Percentiles rank a stretch among this genome's conserved stretches.
Evolutionary conservation across 2,797 vertebrate genomes (phyloP).

Genomic region (Sebastes iracundus): DNA sequence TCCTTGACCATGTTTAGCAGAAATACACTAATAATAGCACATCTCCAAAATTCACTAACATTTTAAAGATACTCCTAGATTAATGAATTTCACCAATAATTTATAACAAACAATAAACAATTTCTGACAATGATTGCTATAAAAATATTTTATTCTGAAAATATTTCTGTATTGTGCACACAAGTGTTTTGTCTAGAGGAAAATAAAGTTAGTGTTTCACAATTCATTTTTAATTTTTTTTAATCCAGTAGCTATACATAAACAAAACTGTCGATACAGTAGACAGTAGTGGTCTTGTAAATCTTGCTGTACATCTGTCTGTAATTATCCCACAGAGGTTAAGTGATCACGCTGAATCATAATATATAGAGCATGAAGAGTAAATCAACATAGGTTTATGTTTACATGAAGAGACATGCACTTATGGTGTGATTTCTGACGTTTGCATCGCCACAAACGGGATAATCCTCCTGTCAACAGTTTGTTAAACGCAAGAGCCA

Average conservation of each 20-base stretch:
- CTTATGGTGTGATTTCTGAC: conserved; percentile 66
- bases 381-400: conserved; percentile 38
- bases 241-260: background rate
- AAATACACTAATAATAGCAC: background rate
- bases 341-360: conserved; percentile 38
- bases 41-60: background rate
- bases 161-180: background rate
- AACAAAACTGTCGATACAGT: background rate
- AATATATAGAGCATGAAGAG: conserved; percentile 36
- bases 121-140: background rate
- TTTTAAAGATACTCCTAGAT: background rate
- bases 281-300: background rate
- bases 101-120: background rate
- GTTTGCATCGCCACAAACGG: conserved; percentile 69
- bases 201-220: background rate
- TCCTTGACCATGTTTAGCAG: background rate
- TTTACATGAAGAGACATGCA: conserved; percentile 62
- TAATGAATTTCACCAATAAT: background rate
- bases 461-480: conserved; percentile 84
- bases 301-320: conserved; percentile 3
- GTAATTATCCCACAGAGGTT: conserved; percentile 35
- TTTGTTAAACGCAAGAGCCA: conserved; percentile 84
- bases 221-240: background rate
- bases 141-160: background rate
- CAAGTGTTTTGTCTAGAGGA: background rate